phyloP scores from a whole-genome alignment of 2,888 invertebrate genomes.

The Mesochorus sp. region DNA sequence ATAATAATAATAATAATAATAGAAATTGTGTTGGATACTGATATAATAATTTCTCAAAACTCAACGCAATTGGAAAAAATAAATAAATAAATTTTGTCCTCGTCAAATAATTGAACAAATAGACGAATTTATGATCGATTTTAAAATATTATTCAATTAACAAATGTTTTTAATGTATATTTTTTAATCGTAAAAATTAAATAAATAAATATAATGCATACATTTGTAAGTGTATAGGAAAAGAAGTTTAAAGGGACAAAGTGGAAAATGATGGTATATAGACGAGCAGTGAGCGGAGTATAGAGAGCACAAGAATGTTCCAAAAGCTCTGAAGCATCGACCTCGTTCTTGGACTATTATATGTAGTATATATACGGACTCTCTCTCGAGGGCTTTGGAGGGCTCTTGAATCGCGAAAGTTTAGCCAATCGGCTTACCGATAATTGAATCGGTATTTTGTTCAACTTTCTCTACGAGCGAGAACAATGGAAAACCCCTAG shows the following conservation, averaged over 20 bases:
- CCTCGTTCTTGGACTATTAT: background rate
- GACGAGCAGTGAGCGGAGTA: background rate
- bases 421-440: slow-evolving; percentile 59
- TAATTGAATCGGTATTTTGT: slow-evolving; percentile 63
- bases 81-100: no score
- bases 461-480: no score
- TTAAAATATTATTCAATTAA: no score
- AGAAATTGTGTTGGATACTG: background rate
- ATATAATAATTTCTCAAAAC: no score
- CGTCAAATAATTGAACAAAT: no score
- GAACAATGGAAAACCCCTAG: no score
- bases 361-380: background rate
- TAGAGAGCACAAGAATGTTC: background rate
- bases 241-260: background rate
- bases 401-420: slow-evolving; percentile 40
- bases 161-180: no score
- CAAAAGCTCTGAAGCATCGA: slow-evolving; percentile 7
- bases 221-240: background rate
- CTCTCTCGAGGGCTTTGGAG: background rate
- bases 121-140: no score
- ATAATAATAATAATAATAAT: background rate
- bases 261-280: background rate
- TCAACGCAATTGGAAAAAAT: no score
- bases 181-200: no score
- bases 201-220: no score